Evolutionary conservation across 2,113 vertebrate species (phyloP).

Genomic region (Tragelaphus imberbis): DNA sequence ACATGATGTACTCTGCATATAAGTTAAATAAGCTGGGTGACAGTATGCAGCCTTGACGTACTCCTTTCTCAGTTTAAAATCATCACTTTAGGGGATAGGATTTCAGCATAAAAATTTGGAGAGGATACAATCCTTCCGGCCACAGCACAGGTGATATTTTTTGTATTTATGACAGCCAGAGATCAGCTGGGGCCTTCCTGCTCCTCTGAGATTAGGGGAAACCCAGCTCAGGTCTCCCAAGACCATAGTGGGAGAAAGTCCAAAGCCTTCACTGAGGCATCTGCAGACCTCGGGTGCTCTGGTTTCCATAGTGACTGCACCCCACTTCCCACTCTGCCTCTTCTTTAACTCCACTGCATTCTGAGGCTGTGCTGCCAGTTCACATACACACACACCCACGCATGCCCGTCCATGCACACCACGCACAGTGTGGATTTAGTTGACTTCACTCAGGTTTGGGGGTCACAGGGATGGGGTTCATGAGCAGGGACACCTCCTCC

Average conservation of each 20-base stretch:
- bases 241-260: not conserved
- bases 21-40: not conserved
- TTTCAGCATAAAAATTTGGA: not conserved
- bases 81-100: not conserved
- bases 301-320: not conserved
- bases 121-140: not conserved
- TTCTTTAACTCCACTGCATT: not conserved
- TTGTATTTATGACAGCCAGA: not conserved
- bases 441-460: not conserved
- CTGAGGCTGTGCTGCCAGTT: not conserved
- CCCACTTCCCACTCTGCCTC: rapidly evolving
- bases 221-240: not conserved
- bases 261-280: not conserved
- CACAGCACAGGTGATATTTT: not conserved
- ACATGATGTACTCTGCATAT: not conserved
- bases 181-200: not conserved
- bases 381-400: not conserved
- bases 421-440: rapidly evolving
- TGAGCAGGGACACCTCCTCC: not conserved
- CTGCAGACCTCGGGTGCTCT: not conserved
- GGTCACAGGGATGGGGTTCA: not conserved
- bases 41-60: not conserved
- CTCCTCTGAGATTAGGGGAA: not conserved
- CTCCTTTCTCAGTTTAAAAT: not conserved
- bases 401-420: not conserved